Percentiles rank a stretch among this genome's conserved stretches.
phyloP scores from a whole-genome alignment of 2,797 vertebrate species.

The Ctenochaetus hawaiiensis region DNA sequence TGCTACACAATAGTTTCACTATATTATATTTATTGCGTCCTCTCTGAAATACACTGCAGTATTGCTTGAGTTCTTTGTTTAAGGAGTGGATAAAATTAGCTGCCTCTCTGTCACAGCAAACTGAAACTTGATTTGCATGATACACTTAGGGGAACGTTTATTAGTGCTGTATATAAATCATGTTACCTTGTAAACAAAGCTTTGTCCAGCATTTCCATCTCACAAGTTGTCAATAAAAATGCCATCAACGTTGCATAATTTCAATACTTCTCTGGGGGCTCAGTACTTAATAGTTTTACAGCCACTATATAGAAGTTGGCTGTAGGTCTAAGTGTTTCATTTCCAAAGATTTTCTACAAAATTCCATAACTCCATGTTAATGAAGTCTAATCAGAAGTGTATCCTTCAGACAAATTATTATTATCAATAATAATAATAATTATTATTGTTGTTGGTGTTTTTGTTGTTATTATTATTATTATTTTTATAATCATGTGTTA shows the following conservation, averaged over 20 bases:
- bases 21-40: conserved; percentile 28
- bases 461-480: no score
- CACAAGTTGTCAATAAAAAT: conserved; percentile 46
- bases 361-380: not conserved
- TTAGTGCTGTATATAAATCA: not conserved
- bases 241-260: conserved; percentile 29
- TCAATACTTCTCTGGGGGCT: conserved; percentile 18
- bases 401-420: conserved; percentile 16
- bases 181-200: conserved; percentile 59
- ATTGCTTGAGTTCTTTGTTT: conserved; percentile 15
- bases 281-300: conserved; percentile 22
- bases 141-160: conserved; percentile 17
- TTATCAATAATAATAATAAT: no score
- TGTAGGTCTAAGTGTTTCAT: conserved; percentile 6
- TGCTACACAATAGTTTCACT: conserved; percentile 27
- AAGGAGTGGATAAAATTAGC: conserved; percentile 7
- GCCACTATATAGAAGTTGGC: conserved; percentile 7
- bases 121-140: conserved; percentile 19
- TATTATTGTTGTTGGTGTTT: no score
- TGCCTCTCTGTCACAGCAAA: not conserved
- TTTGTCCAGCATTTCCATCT: conserved; percentile 20
- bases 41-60: conserved; percentile 7
- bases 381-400: not conserved
- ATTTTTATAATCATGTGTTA: no score
- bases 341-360: conserved; percentile 6